These are phyloP conservation scores for Rhincodon typus DNA, from an alignment of 2,797 vertebrate species.

Conservation along the genomic window DNA sequence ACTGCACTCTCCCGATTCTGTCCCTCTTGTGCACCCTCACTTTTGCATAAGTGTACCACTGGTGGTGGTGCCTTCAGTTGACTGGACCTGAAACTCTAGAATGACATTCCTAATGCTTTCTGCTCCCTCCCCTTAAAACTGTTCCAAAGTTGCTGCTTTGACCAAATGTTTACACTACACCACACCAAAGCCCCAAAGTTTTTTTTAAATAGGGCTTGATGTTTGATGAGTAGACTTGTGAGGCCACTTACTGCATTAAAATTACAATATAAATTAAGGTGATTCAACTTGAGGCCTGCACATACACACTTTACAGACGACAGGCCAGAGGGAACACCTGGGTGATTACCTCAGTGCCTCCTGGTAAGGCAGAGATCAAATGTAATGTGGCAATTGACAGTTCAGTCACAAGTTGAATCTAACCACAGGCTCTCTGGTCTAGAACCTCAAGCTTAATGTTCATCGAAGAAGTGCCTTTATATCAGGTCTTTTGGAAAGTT, in stretches of 20 bases:
- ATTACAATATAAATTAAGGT: not conserved
- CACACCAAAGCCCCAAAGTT: not conserved
- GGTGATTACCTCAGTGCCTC: not conserved
- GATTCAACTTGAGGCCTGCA: not conserved
- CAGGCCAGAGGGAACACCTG: not conserved
- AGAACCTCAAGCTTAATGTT: not conserved
- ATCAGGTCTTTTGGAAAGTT: not conserved
- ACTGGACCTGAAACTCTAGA: not conserved
- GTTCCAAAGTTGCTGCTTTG: not conserved
- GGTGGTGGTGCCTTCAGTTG: not conserved
- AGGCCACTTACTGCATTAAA: not conserved
- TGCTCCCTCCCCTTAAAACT: not conserved
- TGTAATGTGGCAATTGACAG: not conserved
- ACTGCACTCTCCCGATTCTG: not conserved
- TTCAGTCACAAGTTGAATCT: not conserved
- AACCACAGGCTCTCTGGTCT: not conserved
- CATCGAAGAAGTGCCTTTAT: not conserved
- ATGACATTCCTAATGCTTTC: not conserved
- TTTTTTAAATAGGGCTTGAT: not conserved
- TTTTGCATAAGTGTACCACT: not conserved
- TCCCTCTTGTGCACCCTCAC: not conserved
- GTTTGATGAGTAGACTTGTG: not conserved
- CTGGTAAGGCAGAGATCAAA: not conserved
- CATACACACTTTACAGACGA: not conserved
- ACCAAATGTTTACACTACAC: not conserved